Percentiles rank a stretch among this genome's conserved stretches.
Conservation (phyloP, 2,797 vertebrate species). For the Graptemys geographica region DNA sequence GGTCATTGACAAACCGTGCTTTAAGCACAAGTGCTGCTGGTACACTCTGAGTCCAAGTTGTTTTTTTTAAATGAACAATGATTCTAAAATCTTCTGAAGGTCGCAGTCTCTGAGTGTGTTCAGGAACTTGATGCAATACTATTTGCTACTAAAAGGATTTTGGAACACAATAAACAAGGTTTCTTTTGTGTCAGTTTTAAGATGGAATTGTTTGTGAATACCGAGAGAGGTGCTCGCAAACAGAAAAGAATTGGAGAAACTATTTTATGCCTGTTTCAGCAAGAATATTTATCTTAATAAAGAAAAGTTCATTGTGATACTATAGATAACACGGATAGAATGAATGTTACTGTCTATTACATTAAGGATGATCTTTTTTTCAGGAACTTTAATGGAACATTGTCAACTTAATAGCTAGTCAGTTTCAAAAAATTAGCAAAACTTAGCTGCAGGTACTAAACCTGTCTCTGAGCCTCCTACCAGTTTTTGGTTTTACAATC, state of each 20-base stretch:
- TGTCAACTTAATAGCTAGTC: not conserved
- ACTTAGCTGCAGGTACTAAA: not conserved
- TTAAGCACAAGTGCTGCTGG: not conserved
- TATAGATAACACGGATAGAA: not conserved
- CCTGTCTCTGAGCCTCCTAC: not conserved
- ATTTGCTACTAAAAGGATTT: not conserved
- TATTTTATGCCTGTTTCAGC: not conserved
- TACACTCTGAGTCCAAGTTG: not conserved
- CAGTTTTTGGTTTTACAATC: not conserved
- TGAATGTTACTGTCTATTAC: not conserved
- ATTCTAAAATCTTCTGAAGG: not conserved
- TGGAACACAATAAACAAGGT: not conserved
- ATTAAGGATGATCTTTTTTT: too few species aligned
- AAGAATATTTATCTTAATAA: not conserved
- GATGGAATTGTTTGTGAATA: not conserved
- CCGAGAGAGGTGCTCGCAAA: not conserved
- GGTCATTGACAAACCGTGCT: not conserved
- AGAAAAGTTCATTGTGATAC: not conserved
- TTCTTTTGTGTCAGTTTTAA: not conserved
- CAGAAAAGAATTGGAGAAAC: not conserved
- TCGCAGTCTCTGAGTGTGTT: not conserved
- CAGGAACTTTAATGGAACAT: not conserved
- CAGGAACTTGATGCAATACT: not conserved
- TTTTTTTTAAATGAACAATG: not conserved
- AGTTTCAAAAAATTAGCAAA: not conserved